These are phyloP conservation scores for Ectemnius continuus DNA, from an alignment of 2,888 invertebrate species.

Conservation along the genomic window DNA sequence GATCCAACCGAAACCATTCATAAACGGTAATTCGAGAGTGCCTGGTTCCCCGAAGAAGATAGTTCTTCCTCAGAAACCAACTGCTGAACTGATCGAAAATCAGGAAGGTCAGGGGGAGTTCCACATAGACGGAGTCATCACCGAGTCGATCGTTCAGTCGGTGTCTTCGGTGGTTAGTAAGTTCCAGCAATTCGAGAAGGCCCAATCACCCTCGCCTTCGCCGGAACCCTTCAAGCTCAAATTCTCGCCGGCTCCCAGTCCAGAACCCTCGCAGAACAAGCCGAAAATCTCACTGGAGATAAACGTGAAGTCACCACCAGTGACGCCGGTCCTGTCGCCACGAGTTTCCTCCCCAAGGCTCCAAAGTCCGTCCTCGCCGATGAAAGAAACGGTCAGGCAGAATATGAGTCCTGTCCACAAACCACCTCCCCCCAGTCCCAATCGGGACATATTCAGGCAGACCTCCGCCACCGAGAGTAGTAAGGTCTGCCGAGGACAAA, in stretches of 20 bases:
- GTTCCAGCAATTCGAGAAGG: slow-evolving; percentile 74
- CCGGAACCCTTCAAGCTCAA: slow-evolving; percentile 73
- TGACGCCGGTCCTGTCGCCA: slow-evolving; percentile 68
- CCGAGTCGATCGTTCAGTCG: slow-evolving; percentile 72
- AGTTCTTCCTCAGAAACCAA: slow-evolving; percentile 58
- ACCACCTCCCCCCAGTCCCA: slow-evolving; percentile 52
- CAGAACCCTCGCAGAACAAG: slow-evolving; percentile 66
- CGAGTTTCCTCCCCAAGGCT: slow-evolving; percentile 65
- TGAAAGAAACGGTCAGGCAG: slow-evolving; percentile 52
- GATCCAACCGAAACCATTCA: slow-evolving; percentile 78
- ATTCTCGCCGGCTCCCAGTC: slow-evolving; percentile 72
- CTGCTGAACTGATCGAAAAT: slow-evolving; percentile 67
- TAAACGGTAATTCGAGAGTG: slow-evolving; percentile 66
- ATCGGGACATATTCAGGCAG: slow-evolving; percentile 49
- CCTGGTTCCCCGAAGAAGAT: slow-evolving; percentile 75
- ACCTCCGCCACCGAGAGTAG: slow-evolving; percentile 59
- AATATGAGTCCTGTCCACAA: slow-evolving; percentile 61
- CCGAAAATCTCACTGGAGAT: slow-evolving; percentile 63
- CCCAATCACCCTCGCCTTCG: slow-evolving; percentile 69
- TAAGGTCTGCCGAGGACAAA: slow-evolving; percentile 30
- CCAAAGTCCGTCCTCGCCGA: slow-evolving; percentile 62
- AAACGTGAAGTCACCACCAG: slow-evolving; percentile 67
- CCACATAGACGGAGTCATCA: slow-evolving; percentile 70
- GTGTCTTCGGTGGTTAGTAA: slow-evolving; percentile 76
- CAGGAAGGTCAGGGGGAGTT: slow-evolving; percentile 59